Percentiles rank a stretch among this genome's conserved stretches.
These are phyloP conservation scores for Achroia grisella DNA, from an alignment of 1,140 invertebrate genomes.

Conservation along the genomic window DNA sequence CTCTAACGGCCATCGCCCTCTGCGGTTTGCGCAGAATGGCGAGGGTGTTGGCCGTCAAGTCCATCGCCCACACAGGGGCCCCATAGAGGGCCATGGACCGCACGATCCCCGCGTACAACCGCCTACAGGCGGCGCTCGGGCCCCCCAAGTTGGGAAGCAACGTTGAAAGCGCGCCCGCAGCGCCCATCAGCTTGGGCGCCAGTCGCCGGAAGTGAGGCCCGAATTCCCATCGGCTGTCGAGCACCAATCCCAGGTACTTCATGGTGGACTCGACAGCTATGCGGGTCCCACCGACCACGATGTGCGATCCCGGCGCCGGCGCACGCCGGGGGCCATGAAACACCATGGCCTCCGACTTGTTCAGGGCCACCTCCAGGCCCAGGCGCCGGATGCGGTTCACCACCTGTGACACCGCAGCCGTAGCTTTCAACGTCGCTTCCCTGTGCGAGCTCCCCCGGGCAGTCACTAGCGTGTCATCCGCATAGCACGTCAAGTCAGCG, in stretches of 20 bases:
- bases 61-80: not conserved
- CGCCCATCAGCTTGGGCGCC: too few species aligned
- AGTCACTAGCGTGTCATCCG: not conserved
- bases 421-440: not conserved
- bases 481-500: not conserved
- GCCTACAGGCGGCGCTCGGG: too few species aligned
- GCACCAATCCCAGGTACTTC: too few species aligned
- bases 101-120: slow-evolving; percentile 3
- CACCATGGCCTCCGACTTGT: too few species aligned
- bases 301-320: too few species aligned
- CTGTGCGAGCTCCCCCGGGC: not conserved
- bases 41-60: not conserved
- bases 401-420: not conserved
- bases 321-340: too few species aligned
- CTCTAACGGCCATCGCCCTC: not conserved
- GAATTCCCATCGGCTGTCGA: too few species aligned
- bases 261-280: too few species aligned
- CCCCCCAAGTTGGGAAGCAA: too few species aligned
- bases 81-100: not conserved
- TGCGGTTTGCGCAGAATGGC: not conserved
- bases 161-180: too few species aligned
- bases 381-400: not conserved
- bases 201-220: too few species aligned
- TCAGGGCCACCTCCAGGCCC: not conserved
- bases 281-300: too few species aligned